Evolutionary conservation across 2,888 invertebrate species (phyloP), one percentile per base, ranked within the genome.

Genomic region (Phragmatobia fuliginosa): DNA sequence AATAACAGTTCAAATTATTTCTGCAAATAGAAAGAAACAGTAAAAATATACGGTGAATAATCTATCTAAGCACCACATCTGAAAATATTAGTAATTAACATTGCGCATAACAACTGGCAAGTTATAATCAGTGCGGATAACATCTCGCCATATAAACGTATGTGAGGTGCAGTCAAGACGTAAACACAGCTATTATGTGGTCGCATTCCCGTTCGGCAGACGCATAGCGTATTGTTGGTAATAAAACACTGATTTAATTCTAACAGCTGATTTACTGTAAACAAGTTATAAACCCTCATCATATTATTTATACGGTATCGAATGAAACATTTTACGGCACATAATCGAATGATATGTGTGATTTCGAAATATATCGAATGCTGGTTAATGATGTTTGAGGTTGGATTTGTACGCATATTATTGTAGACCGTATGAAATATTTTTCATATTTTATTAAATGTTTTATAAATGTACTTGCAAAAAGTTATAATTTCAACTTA

Each of bases 191-290:
- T 78, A 83, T 87, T 86, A 85, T 81, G 86, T 78, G 85, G 85
- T 85, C 81, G 72, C 79, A 73, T 62, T 38, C 80, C 82, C 81
- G 83, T 81, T 85, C 81, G 78, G 82, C 84, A 80, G 84, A 83
- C 83, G 74, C 75, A 77, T 83, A 85, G 86, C 84, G 85, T 80
- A 87, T 86, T 76, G 86, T 81, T 72, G 66, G 86, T 83, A 80
- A 85, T 90, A 89, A 89, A 90, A 85, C 66, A 77, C 81, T 85
- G 88, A 88, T 90, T 89, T 88, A 88, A 81, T 77, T 84, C 82
- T 71, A 85, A 88, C 87, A 87, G 86, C 87, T 90, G 87, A 86
- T 87, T 80, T 75, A 79, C 83, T 76, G 72, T 73, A 80, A 80
- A 82, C 82, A 80, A 80, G 80, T 78, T 78, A 78, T 74, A 78